phyloP scores from a whole-genome alignment of 2,888 invertebrate genomes.

The Campaea margaritaria region DNA sequence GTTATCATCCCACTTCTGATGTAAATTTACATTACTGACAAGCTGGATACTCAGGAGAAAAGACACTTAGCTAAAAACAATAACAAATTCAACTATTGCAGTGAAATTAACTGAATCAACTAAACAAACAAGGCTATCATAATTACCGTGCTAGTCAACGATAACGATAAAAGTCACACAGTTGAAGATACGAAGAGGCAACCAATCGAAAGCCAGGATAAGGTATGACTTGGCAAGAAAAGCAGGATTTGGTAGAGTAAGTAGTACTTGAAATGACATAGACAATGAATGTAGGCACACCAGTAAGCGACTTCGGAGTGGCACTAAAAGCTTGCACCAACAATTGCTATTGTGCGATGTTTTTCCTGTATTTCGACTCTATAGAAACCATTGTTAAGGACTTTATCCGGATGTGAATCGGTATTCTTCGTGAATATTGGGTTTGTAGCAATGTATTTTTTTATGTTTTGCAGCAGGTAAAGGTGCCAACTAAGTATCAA shows the following conservation, averaged over 20 bases:
- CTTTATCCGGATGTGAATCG: constrained; percentile 35
- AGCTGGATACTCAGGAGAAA: no score
- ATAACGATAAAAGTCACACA: constrained; percentile 3
- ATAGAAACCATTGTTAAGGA: constrained; percentile 37
- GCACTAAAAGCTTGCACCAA: constrained; percentile 41
- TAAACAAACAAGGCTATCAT: no score
- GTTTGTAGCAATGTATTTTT: constrained; percentile 56
- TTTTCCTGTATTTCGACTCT: constrained; percentile 44
- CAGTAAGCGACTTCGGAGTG: neutral
- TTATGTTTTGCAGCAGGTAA: neutral
- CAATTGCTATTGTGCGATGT: constrained; percentile 56
- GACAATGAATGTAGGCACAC: neutral
- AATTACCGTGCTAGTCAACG: neutral
- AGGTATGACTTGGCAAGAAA: neutral
- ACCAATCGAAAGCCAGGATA: constrained; percentile 8
- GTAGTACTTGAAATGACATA: neutral
- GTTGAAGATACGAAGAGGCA: constrained; percentile 5
- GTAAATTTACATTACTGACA: no score
- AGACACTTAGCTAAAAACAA: no score
- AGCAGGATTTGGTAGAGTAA: neutral
- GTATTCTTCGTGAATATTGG: constrained; percentile 25
- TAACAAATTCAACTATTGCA: no score
- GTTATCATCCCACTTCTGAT: no score
- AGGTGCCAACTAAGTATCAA: neutral
- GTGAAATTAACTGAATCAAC: no score